Conservation (phyloP, 2,888 invertebrate species). For the Temnothorax rugatulus region DNA sequence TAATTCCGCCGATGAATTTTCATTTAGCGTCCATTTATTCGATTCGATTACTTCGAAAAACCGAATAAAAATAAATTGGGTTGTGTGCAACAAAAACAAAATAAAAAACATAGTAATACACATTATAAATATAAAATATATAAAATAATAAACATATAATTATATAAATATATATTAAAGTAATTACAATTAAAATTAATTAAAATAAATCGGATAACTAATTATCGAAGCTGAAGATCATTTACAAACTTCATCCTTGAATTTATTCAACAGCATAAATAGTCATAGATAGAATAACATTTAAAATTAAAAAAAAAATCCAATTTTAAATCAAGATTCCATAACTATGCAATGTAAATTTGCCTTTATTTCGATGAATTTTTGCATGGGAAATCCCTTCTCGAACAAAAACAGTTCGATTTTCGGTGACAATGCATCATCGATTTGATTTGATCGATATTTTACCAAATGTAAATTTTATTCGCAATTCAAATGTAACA, state of each 20-base stretch:
- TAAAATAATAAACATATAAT: neutral
- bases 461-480: neutral
- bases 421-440: neutral
- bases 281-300: neutral
- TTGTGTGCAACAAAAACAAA: neutral
- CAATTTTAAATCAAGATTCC: neutral
- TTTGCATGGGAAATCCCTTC: neutral
- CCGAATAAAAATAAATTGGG: neutral
- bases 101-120: neutral
- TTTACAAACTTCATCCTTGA: neutral
- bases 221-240: neutral
- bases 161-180: neutral
- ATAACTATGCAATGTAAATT: neutral
- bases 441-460: neutral
- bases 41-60: neutral
- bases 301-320: neutral
- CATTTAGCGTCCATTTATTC: neutral
- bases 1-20: constrained; percentile 25
- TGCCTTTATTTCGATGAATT: neutral
- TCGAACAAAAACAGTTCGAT: neutral
- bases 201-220: neutral
- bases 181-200: neutral
- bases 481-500: neutral
- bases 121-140: no score
- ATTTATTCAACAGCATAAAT: neutral